A percentile compares a stretch with the other conserved stretches of the same genome.
Conservation (phyloP, 2,797 vertebrate species). For the Meriones psammophilus region DNA sequence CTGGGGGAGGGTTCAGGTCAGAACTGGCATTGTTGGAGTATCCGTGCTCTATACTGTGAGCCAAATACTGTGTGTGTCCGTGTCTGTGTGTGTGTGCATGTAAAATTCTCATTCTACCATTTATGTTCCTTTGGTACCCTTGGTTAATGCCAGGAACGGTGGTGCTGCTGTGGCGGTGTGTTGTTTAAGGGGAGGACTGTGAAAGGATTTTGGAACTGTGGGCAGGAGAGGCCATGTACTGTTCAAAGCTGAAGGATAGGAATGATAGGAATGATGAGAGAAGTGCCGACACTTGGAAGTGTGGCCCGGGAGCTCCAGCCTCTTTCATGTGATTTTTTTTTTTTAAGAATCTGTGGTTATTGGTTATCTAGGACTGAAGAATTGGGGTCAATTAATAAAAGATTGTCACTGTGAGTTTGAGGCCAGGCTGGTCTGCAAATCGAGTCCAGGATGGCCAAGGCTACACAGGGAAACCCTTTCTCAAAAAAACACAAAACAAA, state of each 20-base stretch:
- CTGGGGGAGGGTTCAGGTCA: background rate
- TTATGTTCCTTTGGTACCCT: background rate
- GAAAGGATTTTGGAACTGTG: background rate
- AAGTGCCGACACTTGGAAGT: background rate
- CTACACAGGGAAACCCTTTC: too few species aligned
- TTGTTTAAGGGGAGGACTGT: background rate
- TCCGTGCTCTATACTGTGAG: background rate
- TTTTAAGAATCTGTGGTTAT: background rate
- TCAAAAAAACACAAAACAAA: too few species aligned
- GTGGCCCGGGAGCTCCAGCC: background rate
- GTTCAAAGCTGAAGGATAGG: too few species aligned
- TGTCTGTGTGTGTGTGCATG: background rate
- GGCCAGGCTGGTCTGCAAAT: too few species aligned
- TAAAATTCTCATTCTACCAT: background rate
- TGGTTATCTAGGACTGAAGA: background rate
- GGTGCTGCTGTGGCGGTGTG: background rate
- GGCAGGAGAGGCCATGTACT: background rate
- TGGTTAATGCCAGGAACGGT: background rate
- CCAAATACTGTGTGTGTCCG: too few species aligned
- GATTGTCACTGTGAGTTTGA: too few species aligned
- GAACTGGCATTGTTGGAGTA: background rate
- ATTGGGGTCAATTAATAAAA: background rate
- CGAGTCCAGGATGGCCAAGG: too few species aligned
- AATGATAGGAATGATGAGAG: background rate
- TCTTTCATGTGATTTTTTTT: background rate